Percentiles rank a stretch among this genome's conserved stretches.
These are phyloP conservation scores for Thymelicus lineola DNA, from an alignment of 2,888 invertebrate genomes.

Conservation along the genomic window DNA sequence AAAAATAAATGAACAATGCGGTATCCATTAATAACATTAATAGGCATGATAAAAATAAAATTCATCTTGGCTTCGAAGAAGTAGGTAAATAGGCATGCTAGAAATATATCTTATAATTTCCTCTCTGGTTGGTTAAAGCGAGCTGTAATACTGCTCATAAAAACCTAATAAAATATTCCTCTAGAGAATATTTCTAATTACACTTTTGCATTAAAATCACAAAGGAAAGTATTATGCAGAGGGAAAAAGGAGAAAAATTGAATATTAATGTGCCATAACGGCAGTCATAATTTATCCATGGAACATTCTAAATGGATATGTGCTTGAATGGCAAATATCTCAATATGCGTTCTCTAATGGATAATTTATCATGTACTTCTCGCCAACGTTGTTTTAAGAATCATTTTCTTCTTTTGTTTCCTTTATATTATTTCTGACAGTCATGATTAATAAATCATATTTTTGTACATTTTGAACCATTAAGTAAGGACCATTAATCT, in stretches of 20 bases:
- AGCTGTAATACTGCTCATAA: not conserved
- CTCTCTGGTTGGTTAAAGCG: not conserved
- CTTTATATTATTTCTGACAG: not conserved
- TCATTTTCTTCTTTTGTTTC: too few species aligned
- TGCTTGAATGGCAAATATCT: slow-evolving; percentile 6
- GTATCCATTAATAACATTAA: too few species aligned
- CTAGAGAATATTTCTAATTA: slow-evolving; percentile 10
- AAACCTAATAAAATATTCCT: slow-evolving; percentile 1
- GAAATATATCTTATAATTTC: not conserved
- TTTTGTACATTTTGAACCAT: too few species aligned
- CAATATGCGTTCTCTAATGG: slow-evolving; percentile 14
- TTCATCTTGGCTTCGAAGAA: too few species aligned
- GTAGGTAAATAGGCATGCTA: too few species aligned
- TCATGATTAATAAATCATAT: not conserved
- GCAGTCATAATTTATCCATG: slow-evolving; percentile 2
- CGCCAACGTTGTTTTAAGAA: not conserved
- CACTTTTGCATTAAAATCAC: slow-evolving; percentile 9
- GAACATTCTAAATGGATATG: slow-evolving; percentile 3
- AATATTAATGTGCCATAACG: slow-evolving; percentile 15
- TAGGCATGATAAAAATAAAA: too few species aligned
- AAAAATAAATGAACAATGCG: too few species aligned
- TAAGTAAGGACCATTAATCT: too few species aligned
- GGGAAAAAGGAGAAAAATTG: slow-evolving; percentile 2
- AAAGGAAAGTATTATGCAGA: not conserved
- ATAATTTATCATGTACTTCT: not conserved